These are phyloP conservation scores for Ariolimax columbianus DNA, from an alignment of 2,888 invertebrate genomes.

Conservation along the genomic window DNA sequence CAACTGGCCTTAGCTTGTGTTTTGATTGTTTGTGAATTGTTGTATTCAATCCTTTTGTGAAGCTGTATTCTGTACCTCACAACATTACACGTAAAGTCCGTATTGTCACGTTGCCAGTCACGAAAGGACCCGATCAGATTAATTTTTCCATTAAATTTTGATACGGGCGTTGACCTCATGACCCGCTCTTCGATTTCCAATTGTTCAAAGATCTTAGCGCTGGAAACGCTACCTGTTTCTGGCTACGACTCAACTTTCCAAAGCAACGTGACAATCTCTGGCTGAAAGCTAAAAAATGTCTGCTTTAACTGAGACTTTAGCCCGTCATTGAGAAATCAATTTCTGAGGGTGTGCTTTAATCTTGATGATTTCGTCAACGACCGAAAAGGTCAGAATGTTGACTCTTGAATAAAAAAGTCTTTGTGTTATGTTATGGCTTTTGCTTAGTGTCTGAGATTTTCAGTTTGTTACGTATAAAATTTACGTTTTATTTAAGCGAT, in stretches of 20 bases:
- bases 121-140: not conserved
- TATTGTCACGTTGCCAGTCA: not conserved
- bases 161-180: not conserved
- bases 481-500: no score
- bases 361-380: no score
- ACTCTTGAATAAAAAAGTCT: no score
- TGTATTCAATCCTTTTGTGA: no score
- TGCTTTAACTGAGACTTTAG: not conserved
- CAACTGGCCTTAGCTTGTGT: no score
- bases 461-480: no score
- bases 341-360: no score
- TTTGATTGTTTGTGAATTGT: no score
- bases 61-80: not conserved
- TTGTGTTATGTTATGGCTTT: no score
- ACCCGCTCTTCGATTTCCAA: not conserved
- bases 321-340: no score
- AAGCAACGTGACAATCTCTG: not conserved
- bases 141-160: not conserved
- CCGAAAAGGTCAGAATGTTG: no score
- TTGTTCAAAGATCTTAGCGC: not conserved
- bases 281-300: not conserved
- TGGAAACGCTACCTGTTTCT: not conserved
- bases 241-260: not conserved
- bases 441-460: no score
- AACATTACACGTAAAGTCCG: not conserved